These are phyloP conservation scores for Mionectes macconnelli DNA, from an alignment of 2,113 vertebrate genomes.

Conservation along the genomic window DNA sequence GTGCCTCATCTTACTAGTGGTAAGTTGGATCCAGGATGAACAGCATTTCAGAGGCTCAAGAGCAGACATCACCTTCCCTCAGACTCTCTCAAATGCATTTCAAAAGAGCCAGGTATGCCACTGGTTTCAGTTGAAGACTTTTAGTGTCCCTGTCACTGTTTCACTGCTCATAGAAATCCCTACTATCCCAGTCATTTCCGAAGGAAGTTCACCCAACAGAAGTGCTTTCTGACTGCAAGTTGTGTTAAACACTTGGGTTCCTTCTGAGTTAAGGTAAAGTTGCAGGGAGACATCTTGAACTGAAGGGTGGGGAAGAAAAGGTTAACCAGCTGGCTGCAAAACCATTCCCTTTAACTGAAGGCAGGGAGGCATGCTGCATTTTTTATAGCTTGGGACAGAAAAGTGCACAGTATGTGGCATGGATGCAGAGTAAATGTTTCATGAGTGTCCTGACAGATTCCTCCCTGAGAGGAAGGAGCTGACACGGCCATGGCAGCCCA, in stretches of 20 bases:
- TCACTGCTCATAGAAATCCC: neutral
- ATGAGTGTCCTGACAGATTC: neutral
- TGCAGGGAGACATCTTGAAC: neutral
- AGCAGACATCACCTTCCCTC: neutral
- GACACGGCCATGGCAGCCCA: neutral
- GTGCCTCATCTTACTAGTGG: neutral
- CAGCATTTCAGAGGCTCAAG: neutral
- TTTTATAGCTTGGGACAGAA: neutral
- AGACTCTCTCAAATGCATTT: neutral
- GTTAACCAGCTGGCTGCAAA: neutral
- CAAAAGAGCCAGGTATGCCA: neutral
- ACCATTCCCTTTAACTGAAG: neutral
- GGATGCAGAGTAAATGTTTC: constrained; percentile 19
- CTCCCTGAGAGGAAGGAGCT: neutral
- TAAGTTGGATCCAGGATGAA: neutral
- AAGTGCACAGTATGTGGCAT: neutral
- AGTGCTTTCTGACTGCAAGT: neutral
- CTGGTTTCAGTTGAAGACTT: neutral
- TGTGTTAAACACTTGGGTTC: neutral
- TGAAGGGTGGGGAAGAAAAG: neutral
- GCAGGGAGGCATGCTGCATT: neutral
- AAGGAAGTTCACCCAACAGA: neutral
- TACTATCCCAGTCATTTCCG: neutral
- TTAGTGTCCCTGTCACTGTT: neutral
- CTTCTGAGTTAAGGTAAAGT: neutral